Percentiles rank a stretch among this genome's conserved stretches.
Conservation (phyloP, 2,113 vertebrate species). For the Chaetodon auriga region DNA sequence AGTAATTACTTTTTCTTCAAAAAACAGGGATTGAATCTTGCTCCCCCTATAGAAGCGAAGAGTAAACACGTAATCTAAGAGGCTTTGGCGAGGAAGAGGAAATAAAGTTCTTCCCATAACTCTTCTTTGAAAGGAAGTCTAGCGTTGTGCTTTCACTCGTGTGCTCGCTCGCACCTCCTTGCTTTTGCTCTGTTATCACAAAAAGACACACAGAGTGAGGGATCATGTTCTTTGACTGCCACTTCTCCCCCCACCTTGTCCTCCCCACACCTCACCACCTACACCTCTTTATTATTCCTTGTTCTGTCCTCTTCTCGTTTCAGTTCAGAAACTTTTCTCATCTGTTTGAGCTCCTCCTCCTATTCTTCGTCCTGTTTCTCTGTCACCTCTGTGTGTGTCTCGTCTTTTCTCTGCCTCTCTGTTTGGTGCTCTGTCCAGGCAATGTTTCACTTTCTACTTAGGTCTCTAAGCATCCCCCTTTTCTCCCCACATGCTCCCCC, state of each 20-base stretch:
- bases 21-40: conserved; percentile 54
- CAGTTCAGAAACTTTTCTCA: conserved; percentile 55
- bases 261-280: conserved; percentile 26
- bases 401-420: conserved; percentile 15
- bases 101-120: conserved; percentile 43
- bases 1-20: conserved; percentile 59
- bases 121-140: conserved; percentile 48
- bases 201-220: conserved; percentile 39
- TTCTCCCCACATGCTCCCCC: background rate
- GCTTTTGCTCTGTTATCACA: conserved; percentile 56
- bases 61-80: conserved; percentile 70
- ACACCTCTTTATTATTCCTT: conserved; percentile 43
- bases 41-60: conserved; percentile 23
- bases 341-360: conserved; percentile 46
- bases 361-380: conserved; percentile 11
- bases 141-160: conserved; percentile 38
- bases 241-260: background rate
- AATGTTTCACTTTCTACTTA: conserved; percentile 28
- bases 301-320: conserved; percentile 44
- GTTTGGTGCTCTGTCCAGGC: conserved; percentile 9
- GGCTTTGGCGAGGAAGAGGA: conserved; percentile 46
- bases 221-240: conserved; percentile 50
- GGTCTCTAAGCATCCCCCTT: background rate
- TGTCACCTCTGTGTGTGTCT: conserved; percentile 18
- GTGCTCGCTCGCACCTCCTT: conserved; percentile 2